Percentiles rank a stretch among this genome's conserved stretches.
phyloP scores from a whole-genome alignment of 2,113 vertebrate species.

The Catharus minimus region DNA sequence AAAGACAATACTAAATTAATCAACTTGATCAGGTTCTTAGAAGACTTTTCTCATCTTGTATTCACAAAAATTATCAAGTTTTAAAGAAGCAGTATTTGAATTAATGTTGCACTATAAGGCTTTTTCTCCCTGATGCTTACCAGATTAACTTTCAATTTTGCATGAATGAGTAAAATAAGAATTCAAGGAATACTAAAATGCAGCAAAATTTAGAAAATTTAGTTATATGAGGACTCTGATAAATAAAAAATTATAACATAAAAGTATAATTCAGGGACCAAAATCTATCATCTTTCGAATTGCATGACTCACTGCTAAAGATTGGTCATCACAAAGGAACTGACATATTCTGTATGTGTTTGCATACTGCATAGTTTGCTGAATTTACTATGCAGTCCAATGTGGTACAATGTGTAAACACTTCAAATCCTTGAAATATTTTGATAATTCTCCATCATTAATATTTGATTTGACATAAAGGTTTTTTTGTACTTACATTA shows the following conservation, averaged over 20 bases:
- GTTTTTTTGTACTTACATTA: not conserved
- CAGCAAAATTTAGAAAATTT: not conserved
- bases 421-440: not conserved
- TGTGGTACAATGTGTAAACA: not conserved
- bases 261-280: not conserved
- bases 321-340: not conserved
- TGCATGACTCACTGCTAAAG: not conserved
- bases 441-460: not conserved
- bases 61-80: not conserved
- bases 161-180: not conserved
- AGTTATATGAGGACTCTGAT: not conserved
- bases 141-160: not conserved
- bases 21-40: not conserved
- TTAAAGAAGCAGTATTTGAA: not conserved
- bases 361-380: not conserved
- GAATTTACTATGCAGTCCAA: not conserved
- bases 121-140: not conserved
- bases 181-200: not conserved
- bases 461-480: not conserved
- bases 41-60: not conserved
- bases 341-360: not conserved
- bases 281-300: not conserved
- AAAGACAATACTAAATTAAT: not conserved
- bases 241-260: not conserved
- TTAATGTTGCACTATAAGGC: not conserved